Percentiles rank a stretch among this genome's conserved stretches.
These are phyloP conservation scores for Catharus fuscescens DNA, from an alignment of 2,113 vertebrate species.

Conservation along the genomic window DNA sequence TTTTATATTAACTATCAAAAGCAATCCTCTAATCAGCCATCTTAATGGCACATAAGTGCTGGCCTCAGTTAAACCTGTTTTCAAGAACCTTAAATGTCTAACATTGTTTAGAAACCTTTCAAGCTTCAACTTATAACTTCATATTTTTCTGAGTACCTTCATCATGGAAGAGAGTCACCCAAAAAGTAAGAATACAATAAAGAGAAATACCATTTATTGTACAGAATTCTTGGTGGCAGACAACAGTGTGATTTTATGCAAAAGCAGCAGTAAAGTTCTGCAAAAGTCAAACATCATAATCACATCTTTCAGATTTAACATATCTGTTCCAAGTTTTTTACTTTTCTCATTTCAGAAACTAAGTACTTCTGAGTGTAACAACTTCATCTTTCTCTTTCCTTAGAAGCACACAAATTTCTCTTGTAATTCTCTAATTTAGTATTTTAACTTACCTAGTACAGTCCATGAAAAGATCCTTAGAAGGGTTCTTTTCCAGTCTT, in stretches of 20 bases:
- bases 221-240: neutral
- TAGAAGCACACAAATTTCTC: neutral
- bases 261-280: neutral
- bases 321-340: neutral
- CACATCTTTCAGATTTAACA: neutral
- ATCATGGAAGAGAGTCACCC: neutral
- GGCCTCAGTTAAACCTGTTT: neutral
- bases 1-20: neutral
- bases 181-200: neutral
- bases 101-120: neutral
- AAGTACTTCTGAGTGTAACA: neutral
- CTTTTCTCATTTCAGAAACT: neutral
- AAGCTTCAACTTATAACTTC: neutral
- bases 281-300: neutral
- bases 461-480: constrained; percentile 86
- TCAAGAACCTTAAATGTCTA: neutral
- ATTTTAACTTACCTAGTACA: constrained; percentile 81
- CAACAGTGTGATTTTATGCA: neutral
- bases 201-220: neutral
- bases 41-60: neutral
- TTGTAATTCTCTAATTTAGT: neutral
- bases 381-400: neutral
- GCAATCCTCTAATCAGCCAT: neutral
- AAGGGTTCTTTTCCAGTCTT: constrained; percentile 81
- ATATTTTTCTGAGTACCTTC: neutral